Base-by-base conservation (phyloP, 2,888 invertebrate genomes). In the Acholoe squamosa region DNA sequence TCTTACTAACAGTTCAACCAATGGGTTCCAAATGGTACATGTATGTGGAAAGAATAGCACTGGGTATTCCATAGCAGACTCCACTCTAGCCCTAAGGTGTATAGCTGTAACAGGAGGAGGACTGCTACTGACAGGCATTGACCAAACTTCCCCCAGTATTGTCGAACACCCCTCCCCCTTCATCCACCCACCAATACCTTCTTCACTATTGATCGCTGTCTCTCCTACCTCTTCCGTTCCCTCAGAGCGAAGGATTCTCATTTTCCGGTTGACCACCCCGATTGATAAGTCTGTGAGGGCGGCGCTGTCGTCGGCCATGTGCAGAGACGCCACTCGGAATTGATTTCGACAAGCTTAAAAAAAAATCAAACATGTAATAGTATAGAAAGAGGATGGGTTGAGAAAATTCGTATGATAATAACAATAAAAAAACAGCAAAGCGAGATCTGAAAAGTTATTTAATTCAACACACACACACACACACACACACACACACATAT, bases 201-300 rank as follows among this genome's bases (percentile, higher is more conserved):
- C 61, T 61, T 61, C n/a, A 61, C 61, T 61, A 61, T 61, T 61
- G 61, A 61, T 61, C 61, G n/a, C 22, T 61, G 61, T 61, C 61
- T 61, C 22, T 61, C 61, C 61, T 19, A 61, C n/a, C n/a, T 19
- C 61, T 61, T 61, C 61, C 61, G 61, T 61, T 61, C 19, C 61
- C 61, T 61, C 61, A 61, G 61, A 7, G 12, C n/a, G 61, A n/a
- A 61, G 61, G 61, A 61, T 61, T 19, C 61, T 61, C 61, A 61
- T 61, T 61, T 61, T 61, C 61, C 61, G 61, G 61, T n/a, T 14
- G 61, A n/a, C 61, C 61, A 61, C 61, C 61, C 61, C 61, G 61
- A 61, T 61, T 61, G 61, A 61, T 61, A 61, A 61, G 61, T n/a
- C 61, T 19, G n/a, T 19, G 1, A 61, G 61, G 61, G 61, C 61